Evolutionary conservation across 1,140 invertebrate species (phyloP), one percentile per base, ranked within the genome.

Genomic region (Ooceraea biroi): DNA sequence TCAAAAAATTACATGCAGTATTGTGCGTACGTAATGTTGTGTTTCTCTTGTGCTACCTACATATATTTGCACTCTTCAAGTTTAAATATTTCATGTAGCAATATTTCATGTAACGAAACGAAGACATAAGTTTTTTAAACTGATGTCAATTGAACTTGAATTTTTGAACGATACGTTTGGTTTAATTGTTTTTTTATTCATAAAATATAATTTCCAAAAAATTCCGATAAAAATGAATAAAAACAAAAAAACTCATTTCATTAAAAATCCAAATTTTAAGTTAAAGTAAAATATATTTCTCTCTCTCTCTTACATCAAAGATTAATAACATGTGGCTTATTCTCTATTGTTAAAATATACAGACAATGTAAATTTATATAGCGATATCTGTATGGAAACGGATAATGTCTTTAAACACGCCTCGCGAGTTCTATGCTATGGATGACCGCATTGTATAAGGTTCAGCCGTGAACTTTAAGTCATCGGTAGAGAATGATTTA

Each of bases 401-500:
- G 14, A 77, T 52, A 80, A 82, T 30, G 25, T 41, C 25, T 60
- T 22, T 2, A 25, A 46, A 41, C 55, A 73, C 27, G 50, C 25
- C 4, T 60, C 27, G 58, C 12, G n/a, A 60, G 25, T 36, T 57
- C 60, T 41, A 12, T 25, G 46, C 44, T 30, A 36, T 77, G 25
- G n/a, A 52, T 55, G 36, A 58, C 66, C 78, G 85, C 88, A 78
- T 89, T 88, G 88, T 90, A 88, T 78, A 90, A 90, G 88, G 69
- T 84, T 89, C 78, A 89, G 73, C 88, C 87, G 60, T 90, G 89
- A 91, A 90, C 85, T 90, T 90, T 91, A 89, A 87, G 60, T 85
- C 82, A 90, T 84, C 61, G 77, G 78, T 44, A 72, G 82, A 63
- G 82, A 89, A 91, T 88, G 63, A 82, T 86, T 84, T 87, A 72